Base-by-base conservation (phyloP, 2,113 vertebrate genomes). In the Typhlomys cinereus region DNA sequence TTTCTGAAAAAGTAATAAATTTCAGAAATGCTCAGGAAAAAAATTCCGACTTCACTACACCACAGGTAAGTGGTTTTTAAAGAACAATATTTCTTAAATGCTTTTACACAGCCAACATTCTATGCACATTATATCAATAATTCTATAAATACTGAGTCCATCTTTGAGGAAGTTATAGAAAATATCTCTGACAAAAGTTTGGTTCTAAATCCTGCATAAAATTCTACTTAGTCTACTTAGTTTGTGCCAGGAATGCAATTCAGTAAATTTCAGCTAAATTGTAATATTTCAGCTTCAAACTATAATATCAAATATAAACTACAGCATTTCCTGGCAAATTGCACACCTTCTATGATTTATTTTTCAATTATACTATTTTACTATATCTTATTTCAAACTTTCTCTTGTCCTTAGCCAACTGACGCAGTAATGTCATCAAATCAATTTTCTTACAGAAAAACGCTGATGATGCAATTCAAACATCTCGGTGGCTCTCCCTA, bases 401-500 rank as follows among this genome's bases (percentile, higher is more conserved):
- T 39, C 81, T 59, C 7, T 54, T 31, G 74, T 41, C 34, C 8
- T 9, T 4, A n/a, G 52, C 14, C 82, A 89, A 27, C 21, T 73
- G 67, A 67, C 23, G 11, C 27, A 25, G 62, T 62, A 85, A 71
- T 50, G 71, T 39, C 85, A 79, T 20, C 61, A 83, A 76, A 54
- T 62, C 59, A 25, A 85, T 79, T 61, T 85, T 34, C 15, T 90
- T 50, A 89, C 57, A 84, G 64, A 89, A 85, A 71, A 88, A 69
- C 18, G 29, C 15, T 78, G 66, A 64, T 52, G 17, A 66, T 75
- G 70, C 0, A 75, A n/a, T n/a, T 4, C 23, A 41, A 27, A 20
- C 4, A 86, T n/a, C 11, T n/a, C 8, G n/a, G 48, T 31, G 44
- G 5, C 41, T 61, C 11, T 29, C 4, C 52, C 44, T 62, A 18